Evolutionary conservation across 2,888 invertebrate genomes (phyloP).

Genomic region (Oscheius sp.): DNA sequence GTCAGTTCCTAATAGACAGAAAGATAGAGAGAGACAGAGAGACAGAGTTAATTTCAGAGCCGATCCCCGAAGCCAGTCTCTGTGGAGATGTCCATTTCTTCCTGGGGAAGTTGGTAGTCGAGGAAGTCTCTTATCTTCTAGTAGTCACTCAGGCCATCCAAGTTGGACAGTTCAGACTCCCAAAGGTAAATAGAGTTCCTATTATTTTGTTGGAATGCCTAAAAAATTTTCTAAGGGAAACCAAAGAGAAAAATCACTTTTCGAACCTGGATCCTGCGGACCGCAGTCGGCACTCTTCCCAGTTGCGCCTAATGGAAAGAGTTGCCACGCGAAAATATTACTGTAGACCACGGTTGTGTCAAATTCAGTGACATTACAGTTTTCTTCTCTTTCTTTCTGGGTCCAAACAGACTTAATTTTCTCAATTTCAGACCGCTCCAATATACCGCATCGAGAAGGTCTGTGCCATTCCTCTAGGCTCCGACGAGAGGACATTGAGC

Average conservation of each 20-base stretch:
- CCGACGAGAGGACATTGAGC: slow-evolving; percentile 10
- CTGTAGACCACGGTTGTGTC: too few species aligned
- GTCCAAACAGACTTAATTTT: background rate
- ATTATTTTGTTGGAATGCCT: too few species aligned
- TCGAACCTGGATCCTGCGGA: background rate
- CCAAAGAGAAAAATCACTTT: background rate
- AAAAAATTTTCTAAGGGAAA: too few species aligned
- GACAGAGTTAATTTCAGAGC: slow-evolving; percentile 6
- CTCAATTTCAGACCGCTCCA: background rate
- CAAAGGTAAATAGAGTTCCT: background rate
- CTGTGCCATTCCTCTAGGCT: slow-evolving; percentile 16
- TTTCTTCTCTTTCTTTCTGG: background rate
- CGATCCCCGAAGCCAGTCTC: slow-evolving; percentile 26
- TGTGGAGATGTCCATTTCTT: slow-evolving; percentile 21
- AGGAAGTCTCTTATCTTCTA: slow-evolving; percentile 13
- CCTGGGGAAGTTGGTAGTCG: slow-evolving; percentile 20
- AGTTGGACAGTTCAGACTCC: slow-evolving; percentile 24
- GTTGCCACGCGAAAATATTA: background rate
- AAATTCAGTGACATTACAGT: background rate
- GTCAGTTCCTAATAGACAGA: background rate
- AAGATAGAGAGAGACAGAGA: too few species aligned
- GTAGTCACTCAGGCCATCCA: slow-evolving; percentile 18
- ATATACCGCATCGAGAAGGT: slow-evolving; percentile 27
- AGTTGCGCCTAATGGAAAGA: too few species aligned
- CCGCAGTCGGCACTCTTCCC: background rate